Percentiles rank a stretch among this genome's conserved stretches.
These are phyloP conservation scores for Axis porcinus DNA, from an alignment of 2,113 vertebrate species.

Conservation along the genomic window DNA sequence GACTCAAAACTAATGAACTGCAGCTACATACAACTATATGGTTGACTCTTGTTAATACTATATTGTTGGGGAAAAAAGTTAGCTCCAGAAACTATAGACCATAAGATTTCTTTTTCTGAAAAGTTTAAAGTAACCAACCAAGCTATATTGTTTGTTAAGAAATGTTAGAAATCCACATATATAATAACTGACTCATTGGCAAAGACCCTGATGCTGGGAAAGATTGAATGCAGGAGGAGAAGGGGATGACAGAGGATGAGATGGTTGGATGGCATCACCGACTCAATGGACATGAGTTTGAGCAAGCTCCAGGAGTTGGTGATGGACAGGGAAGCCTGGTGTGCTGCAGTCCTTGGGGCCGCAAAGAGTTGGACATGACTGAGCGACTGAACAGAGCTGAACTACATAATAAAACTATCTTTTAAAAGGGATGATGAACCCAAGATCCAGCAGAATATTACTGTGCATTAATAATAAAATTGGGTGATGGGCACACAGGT, in stretches of 20 bases:
- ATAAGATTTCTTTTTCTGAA: conserved; percentile 23
- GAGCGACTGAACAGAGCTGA: neutral
- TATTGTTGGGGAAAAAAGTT: neutral
- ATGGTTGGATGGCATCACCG: neutral
- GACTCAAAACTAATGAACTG: neutral
- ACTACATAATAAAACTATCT: neutral
- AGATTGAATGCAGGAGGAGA: neutral
- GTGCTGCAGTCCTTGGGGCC: neutral
- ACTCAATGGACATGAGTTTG: neutral
- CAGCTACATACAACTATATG: neutral
- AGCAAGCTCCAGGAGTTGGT: neutral
- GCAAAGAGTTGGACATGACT: neutral
- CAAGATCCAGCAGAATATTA: neutral
- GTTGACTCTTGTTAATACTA: neutral
- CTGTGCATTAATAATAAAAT: neutral
- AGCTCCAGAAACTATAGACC: neutral
- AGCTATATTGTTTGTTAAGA: neutral
- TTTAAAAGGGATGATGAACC: neutral
- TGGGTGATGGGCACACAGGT: neutral
- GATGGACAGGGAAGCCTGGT: neutral
- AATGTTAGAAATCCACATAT: neutral
- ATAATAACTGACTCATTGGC: neutral
- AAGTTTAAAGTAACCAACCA: conserved; percentile 43
- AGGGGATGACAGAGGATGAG: neutral
- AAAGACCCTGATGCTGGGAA: neutral